phyloP scores from a whole-genome alignment of 64 coral and sea anemone genomes.

The Stylophora pistillata region DNA sequence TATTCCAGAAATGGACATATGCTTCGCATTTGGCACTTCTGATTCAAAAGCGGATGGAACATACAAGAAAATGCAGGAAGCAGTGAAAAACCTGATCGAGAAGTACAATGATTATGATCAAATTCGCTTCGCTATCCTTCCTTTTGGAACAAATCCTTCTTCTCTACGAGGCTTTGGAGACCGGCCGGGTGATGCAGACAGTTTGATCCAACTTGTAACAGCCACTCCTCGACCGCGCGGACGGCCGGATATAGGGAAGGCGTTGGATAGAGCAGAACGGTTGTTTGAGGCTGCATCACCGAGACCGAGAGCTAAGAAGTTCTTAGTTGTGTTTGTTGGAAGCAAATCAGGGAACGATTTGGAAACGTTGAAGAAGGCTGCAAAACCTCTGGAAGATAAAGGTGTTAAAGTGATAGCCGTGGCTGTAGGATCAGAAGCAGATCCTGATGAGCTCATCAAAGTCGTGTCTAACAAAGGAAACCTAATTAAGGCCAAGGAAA shows the following conservation, averaged over 20 bases:
- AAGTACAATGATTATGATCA: conserved; percentile 68
- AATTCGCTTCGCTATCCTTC: conserved; percentile 72
- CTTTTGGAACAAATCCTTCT: conserved; percentile 65
- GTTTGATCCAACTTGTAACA: conserved; percentile 34
- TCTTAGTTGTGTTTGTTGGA: conserved; percentile 72
- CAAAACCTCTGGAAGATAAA: conserved; percentile 43
- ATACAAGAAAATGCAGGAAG: conserved; percentile 67
- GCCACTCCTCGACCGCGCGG: conserved; percentile 42
- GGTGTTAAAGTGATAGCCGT: conserved; percentile 66
- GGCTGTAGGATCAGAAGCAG: conserved; percentile 55
- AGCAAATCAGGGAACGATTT: conserved; percentile 61
- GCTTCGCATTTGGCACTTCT: conserved; percentile 66
- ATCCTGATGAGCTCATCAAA: conserved; percentile 45
- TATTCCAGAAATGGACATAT: conserved; percentile 77
- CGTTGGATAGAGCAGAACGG: conserved; percentile 52
- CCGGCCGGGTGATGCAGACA: conserved; percentile 25
- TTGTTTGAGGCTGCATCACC: neutral
- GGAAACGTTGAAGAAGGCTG: conserved; percentile 15
- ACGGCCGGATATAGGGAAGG: conserved; percentile 48
- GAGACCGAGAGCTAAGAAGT: conserved; percentile 50
- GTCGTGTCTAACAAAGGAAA: conserved; percentile 55
- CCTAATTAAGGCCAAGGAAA: conserved; percentile 42
- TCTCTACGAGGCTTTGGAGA: conserved; percentile 48
- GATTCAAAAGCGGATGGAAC: conserved; percentile 60
- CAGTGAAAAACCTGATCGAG: conserved; percentile 70